A percentile compares a stretch with the other conserved stretches of the same genome.
phyloP scores from a whole-genome alignment of 2,113 vertebrate genomes.

The Onychorhynchus coronatus region DNA sequence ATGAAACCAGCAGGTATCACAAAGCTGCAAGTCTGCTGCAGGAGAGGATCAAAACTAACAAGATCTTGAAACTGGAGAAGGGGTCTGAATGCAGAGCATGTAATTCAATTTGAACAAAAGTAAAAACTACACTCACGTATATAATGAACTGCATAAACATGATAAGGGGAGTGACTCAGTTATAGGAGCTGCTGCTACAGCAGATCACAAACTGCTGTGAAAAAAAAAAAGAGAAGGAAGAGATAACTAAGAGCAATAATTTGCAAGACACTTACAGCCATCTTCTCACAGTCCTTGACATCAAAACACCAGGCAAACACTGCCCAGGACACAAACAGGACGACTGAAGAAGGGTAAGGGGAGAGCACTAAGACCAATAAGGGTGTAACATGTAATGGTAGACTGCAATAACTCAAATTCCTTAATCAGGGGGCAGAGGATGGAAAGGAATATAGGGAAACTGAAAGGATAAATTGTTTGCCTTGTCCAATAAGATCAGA shows the following conservation, averaged over 20 bases:
- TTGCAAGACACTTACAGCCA: background rate
- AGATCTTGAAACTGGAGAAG: background rate
- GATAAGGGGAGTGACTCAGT: background rate
- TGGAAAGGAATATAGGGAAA: background rate
- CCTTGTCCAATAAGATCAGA: background rate
- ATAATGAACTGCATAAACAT: background rate
- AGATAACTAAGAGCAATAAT: background rate
- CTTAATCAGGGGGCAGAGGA: fast-evolving
- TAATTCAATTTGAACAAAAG: background rate
- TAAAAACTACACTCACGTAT: background rate
- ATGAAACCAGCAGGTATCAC: background rate
- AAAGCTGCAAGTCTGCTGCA: background rate
- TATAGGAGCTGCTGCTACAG: background rate
- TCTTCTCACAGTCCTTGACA: background rate
- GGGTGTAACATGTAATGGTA: background rate
- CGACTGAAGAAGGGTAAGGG: background rate
- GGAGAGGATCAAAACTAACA: background rate
- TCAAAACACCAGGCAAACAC: background rate
- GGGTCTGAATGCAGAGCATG: background rate
- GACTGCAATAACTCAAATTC: background rate
- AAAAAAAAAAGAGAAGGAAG: background rate
- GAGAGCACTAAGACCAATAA: background rate
- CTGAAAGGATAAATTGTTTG: background rate
- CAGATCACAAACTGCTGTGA: background rate
- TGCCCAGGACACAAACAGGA: background rate